Base-by-base conservation (phyloP, 2,797 vertebrate species). In the Luscinia megarhynchos region DNA sequence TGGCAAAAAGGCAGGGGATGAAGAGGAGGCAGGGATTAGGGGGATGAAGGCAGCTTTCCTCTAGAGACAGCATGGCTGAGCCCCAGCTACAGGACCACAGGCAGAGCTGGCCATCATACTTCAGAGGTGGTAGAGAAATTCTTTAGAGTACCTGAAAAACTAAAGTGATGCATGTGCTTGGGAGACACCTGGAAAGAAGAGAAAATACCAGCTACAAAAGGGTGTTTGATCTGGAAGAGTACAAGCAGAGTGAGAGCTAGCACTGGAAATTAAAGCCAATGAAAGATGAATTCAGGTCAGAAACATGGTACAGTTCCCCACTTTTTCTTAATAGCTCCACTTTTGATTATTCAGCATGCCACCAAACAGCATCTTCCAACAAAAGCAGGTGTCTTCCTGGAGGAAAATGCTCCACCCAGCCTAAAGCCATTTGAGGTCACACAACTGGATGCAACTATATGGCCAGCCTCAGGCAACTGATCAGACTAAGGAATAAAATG, bases 31-130 rank as follows among this genome's bases (percentile, higher is more conserved):
- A 67, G n/a, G 17, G 48, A 55, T 20, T 9, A 43, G 22, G 30
- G 17, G 21, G 27, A 75, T 40, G 67, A 91, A 90, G 79, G 57
- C 59, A 83, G 50, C 41, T 78, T 50, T 84, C 9, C 43, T 45
- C 38, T 12, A 13, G 15, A 67, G 32, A 29, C 20, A 63, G 61
- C 18, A 34, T 0, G 1, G 55, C n/a, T 84, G 30, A 89, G 57
- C 22, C 58, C 45, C 46, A 81, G 53, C 36, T 45, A 27, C 48
- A 69, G 46, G 19, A 40, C 36, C 4, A 2, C 15, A 78, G 34
- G 32, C 48, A 87, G 50, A 0, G 2, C 5, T 1, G 10, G 54
- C 19, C 67, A 58, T 4, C 7, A 1, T 0, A 0, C 27, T 87
- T 59, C 70, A 30, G 54, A 64, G 15, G 13, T 0, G 0, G 9